Percentiles rank a stretch among this genome's conserved stretches.
phyloP scores from a whole-genome alignment of 1,140 invertebrate genomes.

The Bombus pascuorum region DNA sequence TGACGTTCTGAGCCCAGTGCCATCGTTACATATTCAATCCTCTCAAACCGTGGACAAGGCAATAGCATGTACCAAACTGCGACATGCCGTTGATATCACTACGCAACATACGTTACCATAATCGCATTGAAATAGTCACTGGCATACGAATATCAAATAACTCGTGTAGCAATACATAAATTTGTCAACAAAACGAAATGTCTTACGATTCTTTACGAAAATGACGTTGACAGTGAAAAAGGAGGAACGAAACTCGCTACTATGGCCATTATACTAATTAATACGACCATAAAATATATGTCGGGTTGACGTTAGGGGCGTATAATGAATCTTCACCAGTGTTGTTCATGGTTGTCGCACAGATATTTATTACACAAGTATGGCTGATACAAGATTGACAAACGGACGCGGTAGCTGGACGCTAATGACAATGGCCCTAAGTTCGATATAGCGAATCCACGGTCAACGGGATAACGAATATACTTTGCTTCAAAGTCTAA shows the following conservation, averaged over 20 bases:
- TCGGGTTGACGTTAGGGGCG: too few relatives aligned
- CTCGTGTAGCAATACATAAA: constrained; percentile 23
- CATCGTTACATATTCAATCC: constrained; percentile 47
- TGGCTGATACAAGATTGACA: too few relatives aligned
- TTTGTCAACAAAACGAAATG: constrained; percentile 1
- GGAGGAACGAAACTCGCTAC: neutral
- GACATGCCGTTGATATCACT: constrained; percentile 38
- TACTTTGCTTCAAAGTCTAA: too few relatives aligned
- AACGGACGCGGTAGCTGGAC: too few relatives aligned
- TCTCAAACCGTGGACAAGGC: constrained; percentile 35
- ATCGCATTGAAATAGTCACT: constrained; percentile 47
- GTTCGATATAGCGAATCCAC: too few relatives aligned
- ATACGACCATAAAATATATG: neutral
- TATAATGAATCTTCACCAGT: too few relatives aligned
- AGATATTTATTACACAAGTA: too few relatives aligned
- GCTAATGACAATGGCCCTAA: too few relatives aligned
- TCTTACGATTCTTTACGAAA: neutral
- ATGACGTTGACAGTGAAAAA: too few relatives aligned
- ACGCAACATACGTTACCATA: constrained; percentile 50
- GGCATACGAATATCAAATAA: constrained; percentile 23
- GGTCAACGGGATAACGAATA: too few relatives aligned
- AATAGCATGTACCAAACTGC: constrained; percentile 26
- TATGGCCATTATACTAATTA: neutral
- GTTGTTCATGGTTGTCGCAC: too few relatives aligned
- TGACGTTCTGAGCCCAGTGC: constrained; percentile 10